Base-by-base conservation (phyloP, 2,797 vertebrate species). In the Lepidocolaptes lacrymiger region DNA sequence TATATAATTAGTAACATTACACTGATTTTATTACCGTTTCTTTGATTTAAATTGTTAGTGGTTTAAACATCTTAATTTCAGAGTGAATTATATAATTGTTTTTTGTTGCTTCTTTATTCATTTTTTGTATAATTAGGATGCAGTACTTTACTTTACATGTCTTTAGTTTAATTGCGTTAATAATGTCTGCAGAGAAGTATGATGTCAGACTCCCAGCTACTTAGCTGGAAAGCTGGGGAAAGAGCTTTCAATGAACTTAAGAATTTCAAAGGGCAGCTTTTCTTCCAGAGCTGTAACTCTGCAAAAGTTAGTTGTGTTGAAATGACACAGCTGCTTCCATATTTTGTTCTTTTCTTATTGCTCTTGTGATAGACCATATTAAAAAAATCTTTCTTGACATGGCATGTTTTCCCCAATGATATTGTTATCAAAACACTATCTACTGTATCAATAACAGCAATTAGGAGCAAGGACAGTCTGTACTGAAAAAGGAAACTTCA, bases 121-220 rank as follows among this genome's bases (percentile, higher is more conserved):
- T 86, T 97, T 97, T 96, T 96, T 36, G 21, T 94, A 97, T 97
- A 97, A 98, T 97, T 97, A 98, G 93, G 81, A 96, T 93, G 87
- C 95, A 97, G 96, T 97, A 97, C 97, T 98, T 98, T 97, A 97
- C 96, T 98, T 98, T 98, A 81, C 90, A 94, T 97, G 95, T 96
- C 96, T 97, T 92, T 68, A 95, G 94, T 95, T 96, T 97, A 98
- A 98, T 97, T 96, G 97, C 96, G 94, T 96, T 97, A 97, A 97
- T 98, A 97, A 94, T 88, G 72, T 97, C 95, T 97, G 84, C 94
- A 87, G 95, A 92, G 93, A 95, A 95, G 69, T 71, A 94, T 69
- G 80, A 96, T 93, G 85, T 64, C 80, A 83, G 80, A 63, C 73
- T 92, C 77, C 68, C 80, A 91, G 63, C 68, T 66, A 69, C 81